phyloP scores from a whole-genome alignment of 2,888 invertebrate species.

The Pogonocherus hispidulus region DNA sequence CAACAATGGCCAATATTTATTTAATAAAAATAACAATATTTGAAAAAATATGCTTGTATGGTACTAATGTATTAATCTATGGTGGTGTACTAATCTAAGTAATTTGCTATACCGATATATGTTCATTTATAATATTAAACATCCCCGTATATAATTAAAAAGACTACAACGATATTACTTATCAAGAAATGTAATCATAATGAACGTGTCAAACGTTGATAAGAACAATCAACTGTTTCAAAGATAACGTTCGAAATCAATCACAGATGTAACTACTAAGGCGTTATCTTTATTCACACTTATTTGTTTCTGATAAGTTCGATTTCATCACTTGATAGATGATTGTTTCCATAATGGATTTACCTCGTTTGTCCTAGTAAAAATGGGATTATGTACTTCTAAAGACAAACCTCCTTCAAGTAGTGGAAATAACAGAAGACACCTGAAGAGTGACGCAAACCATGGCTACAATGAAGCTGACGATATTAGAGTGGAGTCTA shows the following conservation, averaged over 20 bases:
- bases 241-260: constrained; percentile 26
- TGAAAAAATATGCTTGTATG: no score
- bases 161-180: not conserved
- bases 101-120: no score
- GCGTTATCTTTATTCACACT: not conserved
- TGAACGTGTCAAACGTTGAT: not conserved
- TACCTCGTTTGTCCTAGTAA: not conserved
- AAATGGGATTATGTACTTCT: constrained; percentile 23
- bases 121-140: not conserved
- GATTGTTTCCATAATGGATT: not conserved
- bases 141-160: not conserved
- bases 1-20: no score
- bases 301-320: no score
- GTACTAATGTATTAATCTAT: no score
- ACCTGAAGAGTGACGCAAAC: not conserved
- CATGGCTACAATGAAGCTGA: not conserved
- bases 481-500: constrained; percentile 44
- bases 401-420: constrained; percentile 12
- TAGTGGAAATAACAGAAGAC: not conserved
- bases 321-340: no score
- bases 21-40: no score
- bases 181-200: not conserved
- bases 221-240: constrained; percentile 6
- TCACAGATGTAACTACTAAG: no score
- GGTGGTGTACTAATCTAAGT: no score